Percentiles rank a stretch among this genome's conserved stretches.
These are phyloP conservation scores for Epinotia bilunana DNA, from an alignment of 2,888 invertebrate species.

Conservation along the genomic window DNA sequence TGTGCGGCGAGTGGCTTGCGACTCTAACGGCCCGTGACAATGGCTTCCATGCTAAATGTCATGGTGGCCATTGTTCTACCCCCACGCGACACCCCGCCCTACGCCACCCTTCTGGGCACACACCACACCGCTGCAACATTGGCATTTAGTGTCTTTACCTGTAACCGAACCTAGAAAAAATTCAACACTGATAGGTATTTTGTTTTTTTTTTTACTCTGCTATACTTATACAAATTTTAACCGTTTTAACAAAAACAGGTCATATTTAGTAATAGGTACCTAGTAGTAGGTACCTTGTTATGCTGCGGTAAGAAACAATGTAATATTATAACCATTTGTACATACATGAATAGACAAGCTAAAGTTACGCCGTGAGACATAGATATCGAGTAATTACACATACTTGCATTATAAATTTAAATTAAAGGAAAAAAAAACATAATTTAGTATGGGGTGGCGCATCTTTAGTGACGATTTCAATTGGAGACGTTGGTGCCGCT, in stretches of 20 bases:
- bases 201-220: neutral
- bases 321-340: neutral
- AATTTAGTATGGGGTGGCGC: too few relatives aligned
- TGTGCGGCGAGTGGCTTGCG: conserved; percentile 73
- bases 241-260: neutral
- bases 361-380: neutral
- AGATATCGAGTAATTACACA: neutral
- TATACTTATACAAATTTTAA: neutral
- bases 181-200: conserved; percentile 53
- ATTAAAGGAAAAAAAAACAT: too few relatives aligned
- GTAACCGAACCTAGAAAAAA: conserved; percentile 66
- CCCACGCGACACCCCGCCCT: conserved; percentile 52
- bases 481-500: too few relatives aligned
- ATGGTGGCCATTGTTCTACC: conserved; percentile 82
- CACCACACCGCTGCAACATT: conserved; percentile 69
- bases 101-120: conserved; percentile 55
- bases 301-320: neutral
- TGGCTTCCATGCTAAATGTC: conserved; percentile 84
- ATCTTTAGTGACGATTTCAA: too few relatives aligned
- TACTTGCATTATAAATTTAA: too few relatives aligned
- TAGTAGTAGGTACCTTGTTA: neutral
- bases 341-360: neutral
- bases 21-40: conserved; percentile 81
- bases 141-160: conserved; percentile 77
- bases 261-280: neutral